phyloP scores from a whole-genome alignment of 2,113 vertebrate genomes.

The Phylloscopus trochiloides region DNA sequence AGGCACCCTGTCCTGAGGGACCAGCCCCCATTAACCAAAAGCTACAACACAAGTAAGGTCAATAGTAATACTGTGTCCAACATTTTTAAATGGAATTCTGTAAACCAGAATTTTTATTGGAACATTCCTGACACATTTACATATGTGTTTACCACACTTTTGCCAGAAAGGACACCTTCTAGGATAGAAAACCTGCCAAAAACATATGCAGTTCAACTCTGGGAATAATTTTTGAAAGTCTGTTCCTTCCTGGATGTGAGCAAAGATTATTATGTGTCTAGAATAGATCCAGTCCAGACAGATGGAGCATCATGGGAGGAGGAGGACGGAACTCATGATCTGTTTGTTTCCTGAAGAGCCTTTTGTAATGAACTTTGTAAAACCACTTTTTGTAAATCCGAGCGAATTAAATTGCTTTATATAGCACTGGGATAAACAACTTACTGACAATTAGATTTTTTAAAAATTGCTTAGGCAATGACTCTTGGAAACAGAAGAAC shows the following conservation, averaged over 20 bases:
- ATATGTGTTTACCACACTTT: not conserved
- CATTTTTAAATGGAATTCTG: not conserved
- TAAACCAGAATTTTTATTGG: not conserved
- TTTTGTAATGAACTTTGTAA: not conserved
- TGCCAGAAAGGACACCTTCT: constrained; percentile 28
- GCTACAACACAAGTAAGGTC: not conserved
- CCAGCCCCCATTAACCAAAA: not conserved
- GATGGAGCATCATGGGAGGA: constrained; percentile 5
- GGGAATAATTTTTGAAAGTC: not conserved
- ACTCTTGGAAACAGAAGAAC: not conserved
- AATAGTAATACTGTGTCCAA: not conserved
- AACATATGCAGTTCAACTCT: not conserved
- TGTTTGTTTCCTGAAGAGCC: constrained; percentile 8
- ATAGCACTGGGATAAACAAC: not conserved
- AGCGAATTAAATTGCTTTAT: not conserved
- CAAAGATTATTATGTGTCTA: constrained; percentile 21
- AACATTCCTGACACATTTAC: not conserved
- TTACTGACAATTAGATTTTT: not conserved
- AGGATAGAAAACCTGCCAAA: not conserved
- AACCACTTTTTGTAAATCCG: not conserved
- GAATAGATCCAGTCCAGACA: constrained; percentile 10
- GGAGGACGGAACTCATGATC: not conserved
- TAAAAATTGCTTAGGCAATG: not conserved
- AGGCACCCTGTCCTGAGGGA: not conserved
- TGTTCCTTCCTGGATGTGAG: constrained; percentile 1